Percentiles rank a stretch among this genome's conserved stretches.
These are phyloP conservation scores for Orthonyx spaldingii DNA, from an alignment of 2,113 vertebrate genomes.

Conservation along the genomic window DNA sequence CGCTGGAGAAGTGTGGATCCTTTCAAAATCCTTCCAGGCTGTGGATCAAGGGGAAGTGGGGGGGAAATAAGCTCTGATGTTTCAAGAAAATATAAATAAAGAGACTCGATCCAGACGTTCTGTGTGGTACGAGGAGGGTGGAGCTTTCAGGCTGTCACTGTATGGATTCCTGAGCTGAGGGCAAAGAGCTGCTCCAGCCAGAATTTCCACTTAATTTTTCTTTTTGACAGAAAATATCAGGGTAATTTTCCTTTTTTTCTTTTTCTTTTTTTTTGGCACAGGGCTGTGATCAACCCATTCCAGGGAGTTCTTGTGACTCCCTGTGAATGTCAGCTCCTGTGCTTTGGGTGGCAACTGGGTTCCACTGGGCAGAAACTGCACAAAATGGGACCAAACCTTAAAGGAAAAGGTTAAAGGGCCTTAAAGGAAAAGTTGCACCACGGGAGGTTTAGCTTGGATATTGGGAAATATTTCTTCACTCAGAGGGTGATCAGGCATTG, in stretches of 20 bases:
- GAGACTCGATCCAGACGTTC: fast-evolving
- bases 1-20: background rate
- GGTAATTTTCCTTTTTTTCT: too few relatives aligned
- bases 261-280: background rate
- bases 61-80: background rate
- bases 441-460: background rate
- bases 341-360: background rate
- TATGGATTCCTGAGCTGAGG: background rate
- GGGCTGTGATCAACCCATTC: background rate
- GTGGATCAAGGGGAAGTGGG: background rate
- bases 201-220: background rate
- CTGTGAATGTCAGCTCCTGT: background rate
- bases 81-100: background rate
- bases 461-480: background rate
- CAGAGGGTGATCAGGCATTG: background rate
- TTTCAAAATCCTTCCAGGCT: background rate
- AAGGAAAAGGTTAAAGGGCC: too few relatives aligned
- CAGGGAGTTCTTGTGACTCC: background rate
- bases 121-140: background rate
- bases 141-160: background rate
- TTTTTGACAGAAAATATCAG: background rate
- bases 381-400: background rate
- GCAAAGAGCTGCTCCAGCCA: background rate
- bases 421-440: background rate
- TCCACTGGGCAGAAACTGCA: background rate